Base-by-base conservation (phyloP, 2,888 invertebrate genomes). In the Cheilosia impressa region DNA sequence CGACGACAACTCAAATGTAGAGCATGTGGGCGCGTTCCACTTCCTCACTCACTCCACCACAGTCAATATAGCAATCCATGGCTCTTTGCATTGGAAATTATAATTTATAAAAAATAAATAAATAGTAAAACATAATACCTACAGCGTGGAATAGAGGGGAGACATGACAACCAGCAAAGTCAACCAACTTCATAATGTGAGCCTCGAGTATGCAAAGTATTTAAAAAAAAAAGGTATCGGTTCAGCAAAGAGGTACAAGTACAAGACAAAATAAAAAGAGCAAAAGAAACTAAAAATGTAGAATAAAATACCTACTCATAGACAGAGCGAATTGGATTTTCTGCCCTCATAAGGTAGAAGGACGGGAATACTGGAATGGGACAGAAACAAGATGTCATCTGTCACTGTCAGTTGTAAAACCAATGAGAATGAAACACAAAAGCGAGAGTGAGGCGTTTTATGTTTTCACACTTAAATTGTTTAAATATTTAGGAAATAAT, bases 21-120 rank as follows among this genome's bases (percentile, higher is more conserved):
- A 83, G 72, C 87, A 79, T 83, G 87, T 87, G 87, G 87, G 87
- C 87, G 87, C 83, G 83, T 87, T 87, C 83, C 75, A 83, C 83
- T 87, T 87, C 87, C 87, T 87, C 71, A 87, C 83, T 71, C 69
- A 73, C 73, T 69, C 19, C 19, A 19, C 19, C 7, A 17, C 73
- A 79, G 63, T 84, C 83, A 80, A 75, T 80, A 75, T 76, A 75
- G 75, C 17, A 47, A 43, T 71, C 45, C 60, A 24, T 71, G 80
- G 69, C 73, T 80, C 60, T 84, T 52, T 79, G 68, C 69, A 79
- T 79, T 69, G 68, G 22, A 63, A 79, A 65, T 79, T 75, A 79
- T 69, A 78, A 62, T 63, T 78, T 68, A 47, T 55, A 68, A 63
- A 68, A 55, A 78, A 66, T 22, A 63, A 72, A 55, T 50, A 38